Conservation (phyloP, 2,888 invertebrate species). For the Tolmerus cingulatus region DNA sequence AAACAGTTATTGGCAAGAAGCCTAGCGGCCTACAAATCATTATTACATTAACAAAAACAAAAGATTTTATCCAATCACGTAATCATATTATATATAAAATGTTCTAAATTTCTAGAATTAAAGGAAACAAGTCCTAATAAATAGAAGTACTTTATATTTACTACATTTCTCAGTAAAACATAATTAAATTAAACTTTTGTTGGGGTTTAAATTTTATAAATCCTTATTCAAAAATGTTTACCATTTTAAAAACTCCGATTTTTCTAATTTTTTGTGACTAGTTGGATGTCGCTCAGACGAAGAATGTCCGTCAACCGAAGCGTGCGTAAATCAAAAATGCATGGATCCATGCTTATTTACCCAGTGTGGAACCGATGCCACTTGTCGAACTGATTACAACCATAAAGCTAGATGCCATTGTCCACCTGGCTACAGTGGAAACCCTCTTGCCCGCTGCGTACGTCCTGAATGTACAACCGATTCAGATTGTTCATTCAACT, state of each 20-base stretch:
- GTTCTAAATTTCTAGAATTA: no score
- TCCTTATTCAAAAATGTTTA: no score
- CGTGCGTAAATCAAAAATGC: conserved; percentile 84
- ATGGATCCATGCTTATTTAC: conserved; percentile 80
- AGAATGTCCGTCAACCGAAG: conserved; percentile 82
- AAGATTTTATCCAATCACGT: no score
- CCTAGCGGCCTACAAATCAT: no score
- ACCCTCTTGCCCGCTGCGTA: conserved; percentile 80
- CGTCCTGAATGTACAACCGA: conserved; percentile 80
- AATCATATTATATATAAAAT: no score
- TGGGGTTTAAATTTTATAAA: no score
- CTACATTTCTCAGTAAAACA: no score
- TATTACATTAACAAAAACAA: not conserved
- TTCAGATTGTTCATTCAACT: conserved; percentile 78
- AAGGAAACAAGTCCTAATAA: no score
- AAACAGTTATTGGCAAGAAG: not conserved
- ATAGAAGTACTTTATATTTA: no score
- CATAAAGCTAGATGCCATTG: conserved; percentile 84
- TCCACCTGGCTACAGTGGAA: conserved; percentile 76
- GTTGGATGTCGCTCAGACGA: conserved; percentile 86
- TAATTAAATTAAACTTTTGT: no score
- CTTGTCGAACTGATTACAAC: conserved; percentile 77
- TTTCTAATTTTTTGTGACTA: conserved; percentile 57
- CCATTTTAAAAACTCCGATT: not conserved
- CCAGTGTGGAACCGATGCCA: conserved; percentile 82